A percentile compares a stretch with the other conserved stretches of the same genome.
These are phyloP conservation scores for Pharmacophagus antenor DNA, from an alignment of 2,888 invertebrate species.

Conservation along the genomic window DNA sequence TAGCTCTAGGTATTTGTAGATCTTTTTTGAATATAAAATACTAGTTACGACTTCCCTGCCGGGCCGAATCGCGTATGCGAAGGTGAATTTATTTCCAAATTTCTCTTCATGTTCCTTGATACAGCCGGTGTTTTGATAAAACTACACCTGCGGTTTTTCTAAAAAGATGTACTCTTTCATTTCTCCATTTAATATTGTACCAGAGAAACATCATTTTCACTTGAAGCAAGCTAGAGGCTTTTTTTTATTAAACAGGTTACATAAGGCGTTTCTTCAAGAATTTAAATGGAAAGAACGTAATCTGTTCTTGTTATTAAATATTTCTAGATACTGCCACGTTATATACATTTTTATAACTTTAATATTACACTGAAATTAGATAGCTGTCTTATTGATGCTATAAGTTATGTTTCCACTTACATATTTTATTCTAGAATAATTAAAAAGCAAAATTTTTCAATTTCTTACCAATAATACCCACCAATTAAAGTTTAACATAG, in stretches of 20 bases:
- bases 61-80: conserved; percentile 21
- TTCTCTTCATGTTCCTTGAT: background rate
- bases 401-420: too few species aligned
- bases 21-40: conserved; percentile 46
- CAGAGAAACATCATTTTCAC: background rate
- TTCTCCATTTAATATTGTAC: background rate
- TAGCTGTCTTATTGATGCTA: too few species aligned
- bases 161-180: background rate
- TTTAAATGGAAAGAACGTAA: background rate
- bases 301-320: too few species aligned
- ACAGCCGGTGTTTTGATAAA: conserved; percentile 3
- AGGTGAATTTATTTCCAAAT: conserved; percentile 33
- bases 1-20: conserved; percentile 31
- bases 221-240: background rate
- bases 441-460: too few species aligned
- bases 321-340: too few species aligned
- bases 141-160: conserved; percentile 5
- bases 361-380: too few species aligned
- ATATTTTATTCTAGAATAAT: too few species aligned
- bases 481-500: too few species aligned
- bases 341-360: too few species aligned
- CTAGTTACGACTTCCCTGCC: conserved; percentile 33
- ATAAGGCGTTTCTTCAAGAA: background rate
- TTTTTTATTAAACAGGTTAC: background rate
- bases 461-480: too few species aligned